These are phyloP conservation scores for Athetis lepigone DNA, from an alignment of 2,888 invertebrate genomes.

Conservation along the genomic window DNA sequence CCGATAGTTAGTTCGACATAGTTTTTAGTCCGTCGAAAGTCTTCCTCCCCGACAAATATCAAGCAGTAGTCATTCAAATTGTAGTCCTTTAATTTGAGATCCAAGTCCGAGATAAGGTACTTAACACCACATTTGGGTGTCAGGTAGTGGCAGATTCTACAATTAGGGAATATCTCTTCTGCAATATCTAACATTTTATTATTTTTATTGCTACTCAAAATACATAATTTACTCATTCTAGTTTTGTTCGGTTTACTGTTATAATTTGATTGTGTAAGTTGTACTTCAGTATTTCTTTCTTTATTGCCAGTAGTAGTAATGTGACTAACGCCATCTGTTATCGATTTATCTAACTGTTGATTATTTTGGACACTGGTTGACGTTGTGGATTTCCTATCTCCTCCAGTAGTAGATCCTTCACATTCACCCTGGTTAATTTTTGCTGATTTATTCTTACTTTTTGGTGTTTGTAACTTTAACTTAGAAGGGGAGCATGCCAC, in stretches of 20 bases:
- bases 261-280: too few relatives aligned
- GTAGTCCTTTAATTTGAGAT: conserved; percentile 1
- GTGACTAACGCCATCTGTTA: conserved; percentile 1
- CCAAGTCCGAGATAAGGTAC: conserved; percentile 6
- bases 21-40: conserved; percentile 4
- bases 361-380: conserved; percentile 3
- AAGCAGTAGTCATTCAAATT: conserved; percentile 12
- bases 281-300: too few relatives aligned
- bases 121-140: conserved; percentile 6
- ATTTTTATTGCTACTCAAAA: conserved; percentile 9
- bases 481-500: neutral
- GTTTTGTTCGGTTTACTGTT: too few relatives aligned
- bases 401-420: neutral
- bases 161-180: conserved; percentile 1
- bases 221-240: neutral
- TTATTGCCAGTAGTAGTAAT: too few relatives aligned
- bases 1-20: conserved; percentile 1
- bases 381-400: neutral
- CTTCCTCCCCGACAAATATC: conserved; percentile 12
- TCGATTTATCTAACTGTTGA: conserved; percentile 2
- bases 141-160: conserved; percentile 6
- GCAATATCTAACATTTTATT: conserved; percentile 15
- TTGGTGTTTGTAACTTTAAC: neutral
- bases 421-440: neutral
- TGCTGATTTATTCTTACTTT: neutral